Base-by-base conservation (phyloP, 2,888 invertebrate genomes). In the Diachrysia chrysitis region DNA sequence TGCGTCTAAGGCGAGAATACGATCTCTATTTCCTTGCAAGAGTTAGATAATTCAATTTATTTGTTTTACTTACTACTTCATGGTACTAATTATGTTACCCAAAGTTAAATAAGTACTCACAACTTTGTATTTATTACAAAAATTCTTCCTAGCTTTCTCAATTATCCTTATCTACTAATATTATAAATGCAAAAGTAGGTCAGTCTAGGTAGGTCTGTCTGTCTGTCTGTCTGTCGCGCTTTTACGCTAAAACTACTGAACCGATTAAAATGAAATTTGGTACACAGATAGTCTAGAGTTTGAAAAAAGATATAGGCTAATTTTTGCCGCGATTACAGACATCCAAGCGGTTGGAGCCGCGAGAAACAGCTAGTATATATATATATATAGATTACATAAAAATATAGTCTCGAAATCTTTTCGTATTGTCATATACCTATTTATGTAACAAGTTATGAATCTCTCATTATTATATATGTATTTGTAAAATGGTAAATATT, bases 31-130 rank as follows among this genome's bases (percentile, higher is more conserved):
- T 69, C 23, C 35, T 58, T 69, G 25, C 55, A 37, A 51, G 59
- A 72, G 58, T 63, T 66, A 54, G 73, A 69, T 69, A 57, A 58
- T 55, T 51, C 12, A 19, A 48, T 48, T 48, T 48, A 19, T 19
- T 48, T 48, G 48, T 21, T 51, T 51, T 46, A 21, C 48, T 12
- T 51, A 51, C 48, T 21, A 51, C 21, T 21, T 51, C 21, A 51
- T 51, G 21, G 48, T 51, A 51, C 12, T 51, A 51, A 51, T 51
- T 3, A 51, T 51, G 48, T 51, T 51, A 14, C 12, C 21, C 14
- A n/a, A 51, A 51, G 21, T 51, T 51, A 51, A 51, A 21, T 12
- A 51, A 51, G 12, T 51, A 51, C 19, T 12, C 9, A 2, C 12
- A 51, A 19, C 10, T 19, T 51, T 12, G 21, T 51, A 21, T 51